A percentile compares a stretch with the other conserved stretches of the same genome.
These are phyloP conservation scores for Anarhynchus alexandrinus DNA, from an alignment of 2,113 vertebrate species.

Conservation along the genomic window DNA sequence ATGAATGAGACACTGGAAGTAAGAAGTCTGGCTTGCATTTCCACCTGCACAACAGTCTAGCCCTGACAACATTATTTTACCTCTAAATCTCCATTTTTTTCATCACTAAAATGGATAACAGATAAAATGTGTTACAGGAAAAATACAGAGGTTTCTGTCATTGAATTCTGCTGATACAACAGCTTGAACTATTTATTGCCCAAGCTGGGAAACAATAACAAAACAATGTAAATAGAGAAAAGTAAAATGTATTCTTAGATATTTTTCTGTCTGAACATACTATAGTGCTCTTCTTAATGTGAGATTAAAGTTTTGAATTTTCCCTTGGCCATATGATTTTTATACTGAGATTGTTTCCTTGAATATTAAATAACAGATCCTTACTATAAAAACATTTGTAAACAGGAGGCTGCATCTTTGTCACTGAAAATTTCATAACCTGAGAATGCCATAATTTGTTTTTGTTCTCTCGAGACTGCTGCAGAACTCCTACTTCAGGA, in stretches of 20 bases:
- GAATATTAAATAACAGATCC: constrained; percentile 11
- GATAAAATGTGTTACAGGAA: not conserved
- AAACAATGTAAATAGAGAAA: not conserved
- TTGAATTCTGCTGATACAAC: not conserved
- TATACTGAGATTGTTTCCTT: not conserved
- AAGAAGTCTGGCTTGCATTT: not conserved
- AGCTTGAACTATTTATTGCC: not conserved
- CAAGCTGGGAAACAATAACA: not conserved
- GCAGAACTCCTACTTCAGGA: not conserved
- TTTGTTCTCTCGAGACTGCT: not conserved
- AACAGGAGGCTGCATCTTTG: not conserved
- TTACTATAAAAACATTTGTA: not conserved
- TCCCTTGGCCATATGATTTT: not conserved
- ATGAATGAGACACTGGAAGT: not conserved
- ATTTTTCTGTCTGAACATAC: not conserved
- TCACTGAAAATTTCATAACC: constrained; percentile 1
- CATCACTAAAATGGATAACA: not conserved
- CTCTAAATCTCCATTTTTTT: not conserved
- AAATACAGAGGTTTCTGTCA: not conserved
- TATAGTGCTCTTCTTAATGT: not conserved
- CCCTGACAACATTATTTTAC: not conserved
- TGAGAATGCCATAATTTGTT: not conserved
- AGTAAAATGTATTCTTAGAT: not conserved
- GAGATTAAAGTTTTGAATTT: not conserved
- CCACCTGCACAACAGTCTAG: not conserved